These are phyloP conservation scores for Trissolcus brochymenae DNA, from an alignment of 2,888 invertebrate genomes.

Conservation along the genomic window DNA sequence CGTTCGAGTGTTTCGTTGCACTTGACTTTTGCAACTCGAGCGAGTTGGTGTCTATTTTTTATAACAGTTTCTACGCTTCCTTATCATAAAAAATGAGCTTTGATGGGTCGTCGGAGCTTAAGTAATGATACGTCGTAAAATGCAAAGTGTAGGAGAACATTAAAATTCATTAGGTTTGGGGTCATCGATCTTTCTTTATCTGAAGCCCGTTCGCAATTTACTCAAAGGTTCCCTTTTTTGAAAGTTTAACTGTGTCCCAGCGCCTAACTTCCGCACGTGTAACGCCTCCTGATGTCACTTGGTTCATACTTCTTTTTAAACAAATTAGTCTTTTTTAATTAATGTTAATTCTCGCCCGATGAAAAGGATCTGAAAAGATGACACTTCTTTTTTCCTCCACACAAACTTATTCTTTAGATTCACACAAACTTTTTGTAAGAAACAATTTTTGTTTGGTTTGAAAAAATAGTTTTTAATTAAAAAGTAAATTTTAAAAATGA, in stretches of 20 bases:
- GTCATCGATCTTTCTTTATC: constrained; percentile 60
- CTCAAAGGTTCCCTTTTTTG: constrained; percentile 52
- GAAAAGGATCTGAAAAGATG: no score
- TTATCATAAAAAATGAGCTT: constrained; percentile 57
- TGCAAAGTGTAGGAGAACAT: constrained; percentile 58
- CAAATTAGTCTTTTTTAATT: constrained; percentile 45
- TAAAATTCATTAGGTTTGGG: constrained; percentile 60
- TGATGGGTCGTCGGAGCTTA: constrained; percentile 55
- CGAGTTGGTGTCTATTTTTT: constrained; percentile 25
- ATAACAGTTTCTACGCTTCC: constrained; percentile 36
- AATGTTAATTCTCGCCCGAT: constrained; percentile 13
- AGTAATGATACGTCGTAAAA: constrained; percentile 60
- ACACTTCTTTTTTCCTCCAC: no score
- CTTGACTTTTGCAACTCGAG: constrained; percentile 34
- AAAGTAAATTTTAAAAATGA: no score
- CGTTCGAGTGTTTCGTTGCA: constrained; percentile 31
- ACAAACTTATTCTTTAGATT: no score
- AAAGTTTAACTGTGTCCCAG: constrained; percentile 48
- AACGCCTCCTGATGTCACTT: constrained; percentile 48
- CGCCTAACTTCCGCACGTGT: constrained; percentile 41
- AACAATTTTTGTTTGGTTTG: no score
- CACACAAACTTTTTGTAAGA: no score
- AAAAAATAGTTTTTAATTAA: no score
- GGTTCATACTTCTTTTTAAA: constrained; percentile 27
- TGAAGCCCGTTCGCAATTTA: constrained; percentile 57